A percentile compares a stretch with the other conserved stretches of the same genome.
Evolutionary conservation across 2,888 invertebrate species (phyloP).

Genomic region (Luffia ferchaultella): DNA sequence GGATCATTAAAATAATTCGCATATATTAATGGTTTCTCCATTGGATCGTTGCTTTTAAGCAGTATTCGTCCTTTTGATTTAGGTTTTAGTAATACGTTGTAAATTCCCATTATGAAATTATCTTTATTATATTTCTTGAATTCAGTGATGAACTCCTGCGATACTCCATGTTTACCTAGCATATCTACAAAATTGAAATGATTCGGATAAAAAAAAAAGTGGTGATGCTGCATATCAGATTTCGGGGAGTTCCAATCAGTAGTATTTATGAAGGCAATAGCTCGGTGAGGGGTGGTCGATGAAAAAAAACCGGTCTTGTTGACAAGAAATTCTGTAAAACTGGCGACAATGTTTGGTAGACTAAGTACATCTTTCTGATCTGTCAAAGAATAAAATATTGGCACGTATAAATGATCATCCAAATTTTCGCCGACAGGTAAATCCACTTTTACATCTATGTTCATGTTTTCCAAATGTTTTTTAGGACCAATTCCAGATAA

Average conservation of each 20-base stretch:
- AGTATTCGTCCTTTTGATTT: conserved; percentile 72
- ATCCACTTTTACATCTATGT: conserved; percentile 42
- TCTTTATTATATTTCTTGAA: conserved; percentile 28
- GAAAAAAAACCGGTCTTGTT: conserved; percentile 52
- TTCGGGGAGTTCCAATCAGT: conserved; percentile 27
- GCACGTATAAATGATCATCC: conserved; percentile 56
- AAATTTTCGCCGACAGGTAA: conserved; percentile 60
- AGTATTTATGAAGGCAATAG: conserved; percentile 34
- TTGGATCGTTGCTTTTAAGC: conserved; percentile 71
- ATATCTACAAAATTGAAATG: conserved; percentile 27
- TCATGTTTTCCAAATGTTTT: conserved; percentile 35
- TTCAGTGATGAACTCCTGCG: conserved; percentile 25
- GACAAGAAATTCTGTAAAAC: conserved; percentile 47
- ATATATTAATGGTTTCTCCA: conserved; percentile 71
- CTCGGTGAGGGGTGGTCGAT: conserved; percentile 38
- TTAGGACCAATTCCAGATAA: conserved; percentile 60
- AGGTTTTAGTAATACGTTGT: conserved; percentile 71
- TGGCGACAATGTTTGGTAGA: conserved; percentile 26
- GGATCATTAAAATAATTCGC: conserved; percentile 69
- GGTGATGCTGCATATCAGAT: conserved; percentile 38
- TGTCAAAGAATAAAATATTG: conserved; percentile 33
- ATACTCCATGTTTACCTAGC: conserved; percentile 24
- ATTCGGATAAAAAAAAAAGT: conserved; percentile 29
- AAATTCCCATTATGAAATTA: conserved; percentile 41
- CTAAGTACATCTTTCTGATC: conserved; percentile 24